Evolutionary conservation across 2,888 invertebrate species (phyloP).

Genomic region (Drosophila neutralis): DNA sequence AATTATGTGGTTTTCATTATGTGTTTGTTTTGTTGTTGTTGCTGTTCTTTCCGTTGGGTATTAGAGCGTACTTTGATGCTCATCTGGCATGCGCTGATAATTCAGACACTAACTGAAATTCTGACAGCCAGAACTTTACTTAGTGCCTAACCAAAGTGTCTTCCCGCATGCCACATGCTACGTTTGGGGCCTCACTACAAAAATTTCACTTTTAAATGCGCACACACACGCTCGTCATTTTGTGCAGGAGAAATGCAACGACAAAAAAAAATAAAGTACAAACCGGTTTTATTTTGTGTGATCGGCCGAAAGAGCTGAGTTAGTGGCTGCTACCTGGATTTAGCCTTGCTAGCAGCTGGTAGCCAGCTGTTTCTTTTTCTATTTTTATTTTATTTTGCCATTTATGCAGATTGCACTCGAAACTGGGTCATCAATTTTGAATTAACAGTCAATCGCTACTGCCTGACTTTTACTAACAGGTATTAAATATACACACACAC

Average conservation of each 20-base stretch:
- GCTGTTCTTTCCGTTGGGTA: conserved; percentile 35
- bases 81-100: conserved; percentile 78
- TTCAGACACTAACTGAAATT: conserved; percentile 38
- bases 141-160: conserved; percentile 11
- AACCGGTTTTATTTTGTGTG: conserved; percentile 61
- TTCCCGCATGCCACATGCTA: conserved; percentile 27
- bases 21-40: conserved; percentile 7
- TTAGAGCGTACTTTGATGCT: conserved; percentile 68
- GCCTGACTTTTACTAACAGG: conserved; percentile 39
- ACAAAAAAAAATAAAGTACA: conserved; percentile 15
- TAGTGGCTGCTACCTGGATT: conserved; percentile 4
- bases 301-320: conserved; percentile 15
- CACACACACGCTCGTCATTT: conserved; percentile 34
- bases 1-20: conserved; percentile 9
- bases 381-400: conserved; percentile 26
- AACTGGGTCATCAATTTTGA: conserved; percentile 70
- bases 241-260: conserved; percentile 53
- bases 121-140: conserved; percentile 47
- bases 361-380: conserved; percentile 38
- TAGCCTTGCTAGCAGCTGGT: conserved; percentile 47
- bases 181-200: conserved; percentile 8
- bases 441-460: conserved; percentile 20
- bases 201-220: conserved; percentile 75
- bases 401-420: conserved; percentile 29
- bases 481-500: conserved; percentile 4